A percentile compares a stretch with the other conserved stretches of the same genome.
These are phyloP conservation scores for Recurvirostra avosetta DNA, from an alignment of 2,113 vertebrate species.

Conservation along the genomic window DNA sequence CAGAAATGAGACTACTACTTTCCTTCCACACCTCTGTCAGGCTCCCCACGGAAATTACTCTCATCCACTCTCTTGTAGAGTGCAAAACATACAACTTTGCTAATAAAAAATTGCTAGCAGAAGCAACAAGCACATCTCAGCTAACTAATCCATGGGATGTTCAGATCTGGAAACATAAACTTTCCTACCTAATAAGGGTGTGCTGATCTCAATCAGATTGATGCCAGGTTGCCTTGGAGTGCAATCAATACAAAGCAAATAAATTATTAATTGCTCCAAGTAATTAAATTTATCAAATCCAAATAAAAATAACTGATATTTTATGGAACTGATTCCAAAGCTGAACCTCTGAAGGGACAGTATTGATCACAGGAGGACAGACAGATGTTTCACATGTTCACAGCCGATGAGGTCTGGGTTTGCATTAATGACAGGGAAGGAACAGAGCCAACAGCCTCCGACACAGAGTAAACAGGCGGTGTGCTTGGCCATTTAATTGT, in stretches of 20 bases:
- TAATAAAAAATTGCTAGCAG: conserved; percentile 37
- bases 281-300: conserved; percentile 73
- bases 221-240: conserved; percentile 40
- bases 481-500: conserved; percentile 21
- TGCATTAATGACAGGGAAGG: conserved; percentile 59
- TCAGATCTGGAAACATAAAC: conserved; percentile 43
- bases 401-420: conserved; percentile 33
- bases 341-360: conserved; percentile 45
- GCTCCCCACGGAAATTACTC: conserved; percentile 19
- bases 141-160: conserved; percentile 43
- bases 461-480: conserved; percentile 18
- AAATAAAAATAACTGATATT: conserved; percentile 70
- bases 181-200: conserved; percentile 53
- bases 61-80: background rate
- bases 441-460: conserved; percentile 2
- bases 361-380: conserved; percentile 64
- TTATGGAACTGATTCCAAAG: conserved; percentile 59
- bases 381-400: conserved; percentile 61
- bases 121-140: conserved; percentile 47
- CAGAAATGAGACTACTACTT: background rate
- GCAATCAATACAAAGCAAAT: conserved; percentile 66
- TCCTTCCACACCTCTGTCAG: background rate
- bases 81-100: background rate
- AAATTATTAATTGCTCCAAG: conserved; percentile 73
- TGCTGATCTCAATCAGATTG: conserved; percentile 46